Conservation (phyloP, 2,113 vertebrate species). For the Peromyscus californicus region DNA sequence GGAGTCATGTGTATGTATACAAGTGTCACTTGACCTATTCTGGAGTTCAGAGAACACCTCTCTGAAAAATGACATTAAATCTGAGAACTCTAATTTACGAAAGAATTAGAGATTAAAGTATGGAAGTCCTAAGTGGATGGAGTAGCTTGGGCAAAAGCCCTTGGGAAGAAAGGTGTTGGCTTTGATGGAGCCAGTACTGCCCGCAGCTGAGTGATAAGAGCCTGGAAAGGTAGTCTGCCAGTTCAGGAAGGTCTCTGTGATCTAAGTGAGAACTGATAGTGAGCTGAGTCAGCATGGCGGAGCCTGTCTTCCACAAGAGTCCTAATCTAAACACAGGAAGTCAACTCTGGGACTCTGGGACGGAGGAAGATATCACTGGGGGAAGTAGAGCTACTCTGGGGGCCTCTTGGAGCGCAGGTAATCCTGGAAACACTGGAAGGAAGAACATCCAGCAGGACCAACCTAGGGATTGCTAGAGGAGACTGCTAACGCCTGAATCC, state of each 20-base stretch:
- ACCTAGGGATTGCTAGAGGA: background rate
- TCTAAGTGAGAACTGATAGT: background rate
- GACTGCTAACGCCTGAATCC: background rate
- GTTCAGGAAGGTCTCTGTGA: background rate
- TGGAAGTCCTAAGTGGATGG: background rate
- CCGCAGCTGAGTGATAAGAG: background rate
- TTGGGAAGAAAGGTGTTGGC: background rate
- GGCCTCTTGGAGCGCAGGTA: background rate
- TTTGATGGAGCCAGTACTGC: background rate
- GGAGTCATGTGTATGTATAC: background rate
- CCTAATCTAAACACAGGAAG: background rate
- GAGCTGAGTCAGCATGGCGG: background rate
- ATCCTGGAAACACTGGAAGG: background rate
- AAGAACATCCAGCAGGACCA: background rate
- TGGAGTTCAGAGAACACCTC: slow-evolving; percentile 11
- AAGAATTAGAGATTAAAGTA: slow-evolving; percentile 10
- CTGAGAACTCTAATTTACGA: background rate
- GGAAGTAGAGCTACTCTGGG: background rate
- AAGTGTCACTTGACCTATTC: background rate
- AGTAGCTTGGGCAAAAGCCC: background rate
- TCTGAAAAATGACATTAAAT: slow-evolving; percentile 27
- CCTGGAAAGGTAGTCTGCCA: background rate
- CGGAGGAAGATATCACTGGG: background rate
- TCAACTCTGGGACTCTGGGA: background rate
- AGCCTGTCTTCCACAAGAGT: background rate